Base-by-base conservation (phyloP, 2,888 invertebrate species). In the Petrophora chlorosata region DNA sequence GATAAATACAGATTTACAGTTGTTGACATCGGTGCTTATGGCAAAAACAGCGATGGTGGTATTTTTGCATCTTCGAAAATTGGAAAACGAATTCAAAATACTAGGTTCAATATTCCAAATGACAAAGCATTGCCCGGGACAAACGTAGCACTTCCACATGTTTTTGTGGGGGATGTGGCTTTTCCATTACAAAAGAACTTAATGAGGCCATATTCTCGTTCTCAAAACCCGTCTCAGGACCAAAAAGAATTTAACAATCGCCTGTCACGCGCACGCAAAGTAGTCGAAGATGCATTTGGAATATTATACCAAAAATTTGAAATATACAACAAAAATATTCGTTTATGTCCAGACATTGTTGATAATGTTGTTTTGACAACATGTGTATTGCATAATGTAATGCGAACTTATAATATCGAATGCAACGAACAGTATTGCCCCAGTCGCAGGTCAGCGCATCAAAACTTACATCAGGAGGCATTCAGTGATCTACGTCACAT, bases 201-300 rank as follows among this genome's bases (percentile, higher is more conserved):
- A 38, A 45, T 56, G 56, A 61, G 54, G 39, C 52, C 46, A 49
- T 54, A 28, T 61, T 59, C 36, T 56, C 56, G 22, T n/a, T 25
- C 9, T 8, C 12, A 1, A 28, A 28, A 28, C 8, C 14, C 29
- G 12, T 29, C 14, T 14, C 13, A 29, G 29, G 12, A 4, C 14
- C 29, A 29, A 29, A 29, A n/a, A 29, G 8, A 17, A n/a, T 32
- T 32, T 17, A 32, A 30, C n/a, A 15, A 30, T n/a, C 9, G 30
- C 3, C n/a, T 30, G 15, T 15, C 15, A 8, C 5, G 30, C 9
- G 32, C 32, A 12, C 14, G 29, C 5, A n/a, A 17, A 17, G 17
- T 32, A 8, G 32, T 32, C 3, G 32, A 32, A 9, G 17, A 17
- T 17, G 32, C 32, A 4, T 32, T 32, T 15, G 32, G 32, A 4